A percentile compares a stretch with the other conserved stretches of the same genome.
Evolutionary conservation across 2,888 invertebrate species (phyloP).

Genomic region (Microplitis manilae): DNA sequence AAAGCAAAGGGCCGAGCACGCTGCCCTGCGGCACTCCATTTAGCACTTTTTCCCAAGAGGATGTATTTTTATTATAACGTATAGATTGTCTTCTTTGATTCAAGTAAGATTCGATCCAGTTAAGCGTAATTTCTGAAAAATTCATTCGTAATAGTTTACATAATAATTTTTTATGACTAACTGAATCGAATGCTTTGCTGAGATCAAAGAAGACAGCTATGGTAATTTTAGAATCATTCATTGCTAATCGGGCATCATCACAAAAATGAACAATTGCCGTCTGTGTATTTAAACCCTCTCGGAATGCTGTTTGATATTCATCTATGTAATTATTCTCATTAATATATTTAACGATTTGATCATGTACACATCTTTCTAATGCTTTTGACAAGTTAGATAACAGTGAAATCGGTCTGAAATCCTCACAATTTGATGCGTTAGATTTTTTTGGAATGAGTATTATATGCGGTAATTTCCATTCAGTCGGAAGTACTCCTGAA

Average conservation of each 20-base stretch:
- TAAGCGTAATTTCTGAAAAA: neutral
- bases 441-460: too few species aligned
- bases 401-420: constrained; percentile 36
- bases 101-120: constrained; percentile 29
- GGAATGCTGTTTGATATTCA: constrained; percentile 17
- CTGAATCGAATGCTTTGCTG: constrained; percentile 38
- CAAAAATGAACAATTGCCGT: constrained; percentile 19
- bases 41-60: neutral
- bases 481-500: too few species aligned
- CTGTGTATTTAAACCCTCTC: neutral
- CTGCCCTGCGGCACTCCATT: constrained; percentile 3
- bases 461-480: too few species aligned
- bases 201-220: constrained; percentile 38
- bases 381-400: constrained; percentile 28
- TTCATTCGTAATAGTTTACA: neutral
- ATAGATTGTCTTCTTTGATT: constrained; percentile 20
- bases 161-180: constrained; percentile 10
- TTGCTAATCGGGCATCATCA: constrained; percentile 8
- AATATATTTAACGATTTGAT: neutral
- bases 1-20: constrained; percentile 7
- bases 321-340: neutral
- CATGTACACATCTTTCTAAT: neutral
- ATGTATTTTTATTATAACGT: neutral
- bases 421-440: neutral
- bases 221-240: constrained; percentile 21